A percentile compares a stretch with the other conserved stretches of the same genome.
Evolutionary conservation across 2,888 invertebrate species (phyloP).

Genomic region (Gandaritis pyraliata): DNA sequence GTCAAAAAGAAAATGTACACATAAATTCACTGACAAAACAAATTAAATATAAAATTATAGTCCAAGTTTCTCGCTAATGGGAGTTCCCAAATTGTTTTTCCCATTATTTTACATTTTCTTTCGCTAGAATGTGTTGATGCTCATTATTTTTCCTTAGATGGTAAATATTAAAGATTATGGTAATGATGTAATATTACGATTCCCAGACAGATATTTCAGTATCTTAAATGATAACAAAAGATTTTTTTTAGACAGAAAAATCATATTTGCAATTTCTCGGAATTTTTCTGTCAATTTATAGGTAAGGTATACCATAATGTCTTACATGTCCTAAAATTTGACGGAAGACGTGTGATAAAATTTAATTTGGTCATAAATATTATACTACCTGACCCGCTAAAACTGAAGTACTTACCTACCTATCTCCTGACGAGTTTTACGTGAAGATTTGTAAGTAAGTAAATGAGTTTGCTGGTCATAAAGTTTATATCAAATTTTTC

Average conservation of each 20-base stretch:
- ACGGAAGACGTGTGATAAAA: neutral
- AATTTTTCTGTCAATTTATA: too few species aligned
- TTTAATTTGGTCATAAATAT: conserved; percentile 11
- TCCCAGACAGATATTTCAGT: too few species aligned
- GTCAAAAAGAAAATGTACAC: conserved; percentile 55
- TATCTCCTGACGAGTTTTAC: too few species aligned
- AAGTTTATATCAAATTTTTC: too few species aligned
- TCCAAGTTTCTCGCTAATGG: conserved; percentile 65
- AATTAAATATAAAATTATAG: conserved; percentile 69
- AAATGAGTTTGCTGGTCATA: too few species aligned
- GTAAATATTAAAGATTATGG: neutral
- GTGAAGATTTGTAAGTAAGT: too few species aligned
- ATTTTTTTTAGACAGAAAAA: too few species aligned
- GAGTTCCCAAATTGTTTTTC: conserved; percentile 65
- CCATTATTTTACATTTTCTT: conserved; percentile 59
- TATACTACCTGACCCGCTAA: too few species aligned
- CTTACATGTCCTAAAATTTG: neutral
- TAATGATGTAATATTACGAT: neutral
- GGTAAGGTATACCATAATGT: too few species aligned
- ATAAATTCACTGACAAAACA: conserved; percentile 58
- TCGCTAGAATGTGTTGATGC: conserved; percentile 38
- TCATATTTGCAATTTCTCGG: too few species aligned
- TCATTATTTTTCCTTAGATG: neutral
- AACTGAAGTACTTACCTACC: too few species aligned
- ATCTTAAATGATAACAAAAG: too few species aligned